A percentile compares a stretch with the other conserved stretches of the same genome.
Evolutionary conservation across 2,113 vertebrate species (phyloP).

Genomic region (Centropus bengalensis): DNA sequence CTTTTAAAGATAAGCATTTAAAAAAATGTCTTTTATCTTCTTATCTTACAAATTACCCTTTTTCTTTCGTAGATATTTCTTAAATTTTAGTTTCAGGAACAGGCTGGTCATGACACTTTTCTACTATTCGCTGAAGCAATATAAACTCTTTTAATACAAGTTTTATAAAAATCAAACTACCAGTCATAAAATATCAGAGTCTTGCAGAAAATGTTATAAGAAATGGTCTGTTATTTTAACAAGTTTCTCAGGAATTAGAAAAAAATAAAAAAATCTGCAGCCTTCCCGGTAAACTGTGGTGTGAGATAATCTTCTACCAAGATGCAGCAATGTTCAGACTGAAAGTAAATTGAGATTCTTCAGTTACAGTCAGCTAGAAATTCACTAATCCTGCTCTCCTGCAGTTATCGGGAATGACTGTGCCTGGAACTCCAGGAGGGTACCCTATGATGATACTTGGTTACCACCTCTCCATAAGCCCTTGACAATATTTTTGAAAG

Average conservation of each 20-base stretch:
- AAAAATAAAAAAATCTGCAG: background rate
- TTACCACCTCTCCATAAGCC: background rate
- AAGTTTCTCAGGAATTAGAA: conserved; percentile 16
- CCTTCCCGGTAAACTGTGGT: conserved; percentile 49
- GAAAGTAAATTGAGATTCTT: conserved; percentile 16
- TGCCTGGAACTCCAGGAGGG: background rate
- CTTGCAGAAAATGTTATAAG: conserved; percentile 60
- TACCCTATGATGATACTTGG: background rate
- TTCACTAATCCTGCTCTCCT: background rate
- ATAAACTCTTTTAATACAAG: conserved; percentile 53
- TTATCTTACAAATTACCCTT: conserved; percentile 75
- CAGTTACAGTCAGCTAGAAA: background rate
- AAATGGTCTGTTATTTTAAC: conserved; percentile 53
- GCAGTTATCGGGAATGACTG: background rate
- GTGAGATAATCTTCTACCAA: conserved; percentile 24
- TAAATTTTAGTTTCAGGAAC: conserved; percentile 74
- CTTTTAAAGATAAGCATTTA: conserved; percentile 75
- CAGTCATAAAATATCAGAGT: conserved; percentile 59
- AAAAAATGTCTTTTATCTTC: conserved; percentile 71
- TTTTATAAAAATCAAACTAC: conserved; percentile 58
- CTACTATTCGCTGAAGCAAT: conserved; percentile 34
- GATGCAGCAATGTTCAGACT: background rate
- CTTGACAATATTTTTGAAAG: background rate
- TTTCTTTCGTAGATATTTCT: conserved; percentile 66
- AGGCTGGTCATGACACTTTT: conserved; percentile 45